Conservation (phyloP, 2,797 vertebrate species). For the Karalla daura region DNA sequence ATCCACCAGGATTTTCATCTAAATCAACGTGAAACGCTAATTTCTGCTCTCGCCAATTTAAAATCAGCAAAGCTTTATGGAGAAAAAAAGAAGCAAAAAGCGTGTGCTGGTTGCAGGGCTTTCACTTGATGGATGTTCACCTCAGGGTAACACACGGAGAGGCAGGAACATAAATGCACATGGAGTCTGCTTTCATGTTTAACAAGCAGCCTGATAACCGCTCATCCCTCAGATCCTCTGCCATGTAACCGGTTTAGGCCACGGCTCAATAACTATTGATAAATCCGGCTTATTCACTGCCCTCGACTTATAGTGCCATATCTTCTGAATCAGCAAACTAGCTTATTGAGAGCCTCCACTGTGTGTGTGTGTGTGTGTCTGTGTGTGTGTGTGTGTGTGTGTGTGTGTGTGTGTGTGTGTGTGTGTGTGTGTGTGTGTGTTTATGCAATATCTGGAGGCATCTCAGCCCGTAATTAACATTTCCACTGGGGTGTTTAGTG, state of each 20-base stretch:
- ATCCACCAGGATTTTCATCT: too few species aligned
- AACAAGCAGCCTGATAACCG: constrained; percentile 31
- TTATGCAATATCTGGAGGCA: constrained; percentile 36
- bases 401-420: constrained; percentile 25
- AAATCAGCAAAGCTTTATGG: too few species aligned
- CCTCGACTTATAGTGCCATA: constrained; percentile 16
- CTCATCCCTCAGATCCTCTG: constrained; percentile 1
- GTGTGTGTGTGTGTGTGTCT: constrained; percentile 13
- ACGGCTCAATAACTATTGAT: constrained; percentile 62
- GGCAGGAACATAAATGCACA: constrained; percentile 2
- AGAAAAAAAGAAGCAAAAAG: too few species aligned
- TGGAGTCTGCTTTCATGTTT: constrained; percentile 16
- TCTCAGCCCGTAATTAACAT: constrained; percentile 45
- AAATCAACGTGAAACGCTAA: too few species aligned
- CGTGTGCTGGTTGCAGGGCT: background rate
- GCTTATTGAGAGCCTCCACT: too few species aligned
- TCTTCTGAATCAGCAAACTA: constrained; percentile 54
- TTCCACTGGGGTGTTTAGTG: constrained; percentile 54
- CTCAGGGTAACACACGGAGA: background rate
- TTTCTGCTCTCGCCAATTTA: too few species aligned
- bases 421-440: constrained; percentile 26
- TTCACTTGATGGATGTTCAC: constrained; percentile 5
- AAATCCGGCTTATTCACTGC: constrained; percentile 36
- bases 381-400: constrained; percentile 14
- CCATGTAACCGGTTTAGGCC: constrained; percentile 30